Evolutionary conservation across 1,140 invertebrate species (phyloP).

Genomic region (Pygmarrhopalites habei): DNA sequence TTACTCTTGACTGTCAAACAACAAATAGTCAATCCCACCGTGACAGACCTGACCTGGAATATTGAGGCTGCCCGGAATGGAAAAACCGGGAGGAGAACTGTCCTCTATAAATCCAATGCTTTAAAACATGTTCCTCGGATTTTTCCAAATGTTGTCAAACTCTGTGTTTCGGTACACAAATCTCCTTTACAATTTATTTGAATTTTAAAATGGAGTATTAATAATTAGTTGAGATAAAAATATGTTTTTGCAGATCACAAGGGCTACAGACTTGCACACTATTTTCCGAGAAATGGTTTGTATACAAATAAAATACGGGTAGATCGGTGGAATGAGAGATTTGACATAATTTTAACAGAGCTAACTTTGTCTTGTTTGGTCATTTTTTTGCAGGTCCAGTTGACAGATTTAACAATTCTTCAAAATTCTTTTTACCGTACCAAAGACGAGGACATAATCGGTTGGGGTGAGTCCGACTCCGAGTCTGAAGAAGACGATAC

Average conservation of each 20-base stretch:
- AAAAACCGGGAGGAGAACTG: neutral
- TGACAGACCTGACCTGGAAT: neutral
- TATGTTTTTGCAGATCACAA: no score
- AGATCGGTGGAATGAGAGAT: no score
- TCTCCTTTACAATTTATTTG: no score
- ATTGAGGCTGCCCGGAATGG: neutral
- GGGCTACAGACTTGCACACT: no score
- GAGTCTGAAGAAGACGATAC: neutral
- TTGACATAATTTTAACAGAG: no score
- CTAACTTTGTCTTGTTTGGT: no score
- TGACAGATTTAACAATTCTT: slow-evolving; percentile 1
- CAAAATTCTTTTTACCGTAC: neutral
- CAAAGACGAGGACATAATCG: slow-evolving; percentile 4
- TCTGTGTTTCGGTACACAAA: neutral
- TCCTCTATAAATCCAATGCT: neutral
- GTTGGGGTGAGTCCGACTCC: neutral
- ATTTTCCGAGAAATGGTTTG: no score
- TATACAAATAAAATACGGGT: no score
- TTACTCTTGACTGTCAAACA: neutral
- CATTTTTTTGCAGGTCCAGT: neutral
- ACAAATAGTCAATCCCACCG: neutral
- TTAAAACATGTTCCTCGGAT: neutral
- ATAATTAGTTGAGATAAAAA: no score
- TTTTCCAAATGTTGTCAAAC: neutral
- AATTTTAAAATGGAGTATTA: no score